These are phyloP conservation scores for Andrena hattorfiana DNA, from an alignment of 2,888 invertebrate species.

Conservation along the genomic window DNA sequence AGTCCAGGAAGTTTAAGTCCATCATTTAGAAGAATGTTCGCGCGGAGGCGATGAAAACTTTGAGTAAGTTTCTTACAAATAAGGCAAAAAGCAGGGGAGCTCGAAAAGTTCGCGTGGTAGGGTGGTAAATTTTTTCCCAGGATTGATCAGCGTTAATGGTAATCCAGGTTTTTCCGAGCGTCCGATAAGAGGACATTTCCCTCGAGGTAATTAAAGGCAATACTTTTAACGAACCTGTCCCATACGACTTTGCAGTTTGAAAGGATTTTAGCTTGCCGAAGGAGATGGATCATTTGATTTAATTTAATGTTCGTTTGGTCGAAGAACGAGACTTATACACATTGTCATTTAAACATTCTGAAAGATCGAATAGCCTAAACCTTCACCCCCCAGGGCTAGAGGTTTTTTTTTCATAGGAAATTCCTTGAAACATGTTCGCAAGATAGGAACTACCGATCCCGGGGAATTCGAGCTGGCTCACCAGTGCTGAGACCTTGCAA, in stretches of 20 bases:
- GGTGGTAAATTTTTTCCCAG: conserved; percentile 24
- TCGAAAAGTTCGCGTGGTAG: background rate
- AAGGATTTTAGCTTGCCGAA: background rate
- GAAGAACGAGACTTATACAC: too few relatives aligned
- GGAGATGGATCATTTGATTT: too few relatives aligned
- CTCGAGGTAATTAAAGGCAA: conserved; percentile 18
- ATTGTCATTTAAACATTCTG: too few relatives aligned
- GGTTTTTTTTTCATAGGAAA: too few relatives aligned
- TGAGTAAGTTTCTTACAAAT: conserved; percentile 10
- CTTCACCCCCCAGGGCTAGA: too few relatives aligned
- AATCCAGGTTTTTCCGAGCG: conserved; percentile 1
- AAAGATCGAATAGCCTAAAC: too few relatives aligned
- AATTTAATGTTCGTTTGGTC: too few relatives aligned
- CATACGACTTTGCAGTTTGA: background rate
- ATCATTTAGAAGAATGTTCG: background rate
- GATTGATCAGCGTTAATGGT: conserved; percentile 28
- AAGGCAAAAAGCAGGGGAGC: background rate
- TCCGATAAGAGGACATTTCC: background rate
- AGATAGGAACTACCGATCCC: too few relatives aligned
- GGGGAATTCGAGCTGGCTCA: too few relatives aligned
- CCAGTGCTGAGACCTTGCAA: too few relatives aligned
- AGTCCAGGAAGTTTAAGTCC: background rate
- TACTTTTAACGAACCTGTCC: conserved; percentile 1
- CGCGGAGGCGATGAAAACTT: background rate
- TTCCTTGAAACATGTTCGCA: too few relatives aligned